Evolutionary conservation across 2,888 invertebrate genomes (phyloP), one percentile per base, ranked within the genome.

Genomic region (Habrosyne pyritoides): DNA sequence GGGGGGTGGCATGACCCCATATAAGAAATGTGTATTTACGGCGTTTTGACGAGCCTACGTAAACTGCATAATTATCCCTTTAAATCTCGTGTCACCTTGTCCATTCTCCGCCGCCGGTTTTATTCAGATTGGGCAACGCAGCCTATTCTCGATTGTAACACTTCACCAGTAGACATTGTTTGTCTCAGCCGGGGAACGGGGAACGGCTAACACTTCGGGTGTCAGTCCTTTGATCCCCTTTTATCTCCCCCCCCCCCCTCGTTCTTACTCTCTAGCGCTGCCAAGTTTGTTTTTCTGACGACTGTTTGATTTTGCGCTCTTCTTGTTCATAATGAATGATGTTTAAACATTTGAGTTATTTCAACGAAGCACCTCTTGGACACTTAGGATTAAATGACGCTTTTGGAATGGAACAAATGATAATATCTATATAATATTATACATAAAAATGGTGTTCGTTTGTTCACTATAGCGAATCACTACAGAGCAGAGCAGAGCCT

Each of bases 211-310:
- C 12, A 42, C 42, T 42, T 7, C 36, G 36, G 36, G 18, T 42
- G 42, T 18, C 42, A 18, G 18, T 18, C 42, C n/a, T 42, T 33
- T 42, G 42, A 42, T 42, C 18, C n/a, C 42, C 18, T 33, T 28
- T 10, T 33, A 30, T n/a, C 14, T n/a, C 18, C 18, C 6, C 14
- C 5, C 2, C 36, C 14, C 42, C 18, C 33, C 10, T 18, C n/a
- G 14, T 18, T 7, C n/a, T 18, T 42, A 14, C 42, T 42, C 24
- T 24, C 42, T 8, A 42, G 18, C 18, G 42, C 18, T 42, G 42
- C 42, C 42, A 42, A 42, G 42, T 42, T 42, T 42, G 42, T 42
- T 42, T 42, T 42, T 42, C 42, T 42, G 42, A 18, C 18, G 42
- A 42, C 42, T 42, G 8, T 42, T 42, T 42, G 42, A 42, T 18